Conservation (phyloP, 2,888 invertebrate species). For the Callinectes sapidus region DNA sequence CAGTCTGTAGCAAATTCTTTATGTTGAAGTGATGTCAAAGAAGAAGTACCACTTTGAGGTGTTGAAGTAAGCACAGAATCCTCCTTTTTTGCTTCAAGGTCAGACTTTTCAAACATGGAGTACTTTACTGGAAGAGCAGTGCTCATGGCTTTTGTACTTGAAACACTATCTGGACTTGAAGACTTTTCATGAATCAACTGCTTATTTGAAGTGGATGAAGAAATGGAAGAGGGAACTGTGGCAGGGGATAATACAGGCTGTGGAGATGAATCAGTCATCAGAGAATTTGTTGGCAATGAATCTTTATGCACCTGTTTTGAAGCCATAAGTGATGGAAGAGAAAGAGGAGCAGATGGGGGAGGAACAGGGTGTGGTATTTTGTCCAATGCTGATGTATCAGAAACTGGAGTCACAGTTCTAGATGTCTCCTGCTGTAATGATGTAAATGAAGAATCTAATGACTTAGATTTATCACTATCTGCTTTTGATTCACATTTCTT, state of each 20-base stretch:
- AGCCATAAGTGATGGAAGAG: neutral
- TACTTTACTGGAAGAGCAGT: neutral
- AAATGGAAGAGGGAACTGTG: neutral
- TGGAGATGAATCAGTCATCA: constrained; percentile 9
- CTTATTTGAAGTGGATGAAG: neutral
- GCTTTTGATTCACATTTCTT: neutral
- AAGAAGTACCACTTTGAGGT: neutral
- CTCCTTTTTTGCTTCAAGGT: neutral
- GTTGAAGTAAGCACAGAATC: neutral
- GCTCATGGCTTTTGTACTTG: neutral
- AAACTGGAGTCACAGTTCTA: neutral
- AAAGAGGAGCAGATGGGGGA: neutral
- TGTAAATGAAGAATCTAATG: neutral
- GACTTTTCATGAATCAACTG: neutral
- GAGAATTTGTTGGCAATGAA: neutral
- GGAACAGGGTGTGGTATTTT: neutral
- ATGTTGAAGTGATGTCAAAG: constrained; percentile 3
- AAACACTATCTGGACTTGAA: neutral
- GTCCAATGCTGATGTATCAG: constrained; percentile 2
- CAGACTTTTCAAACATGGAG: neutral
- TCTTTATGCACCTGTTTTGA: neutral
- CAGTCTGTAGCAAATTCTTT: neutral
- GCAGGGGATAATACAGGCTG: neutral
- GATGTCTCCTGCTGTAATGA: too few relatives aligned
- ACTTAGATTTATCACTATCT: neutral